These are phyloP conservation scores for Sylvia borin DNA, from an alignment of 2,797 vertebrate genomes.

Conservation along the genomic window DNA sequence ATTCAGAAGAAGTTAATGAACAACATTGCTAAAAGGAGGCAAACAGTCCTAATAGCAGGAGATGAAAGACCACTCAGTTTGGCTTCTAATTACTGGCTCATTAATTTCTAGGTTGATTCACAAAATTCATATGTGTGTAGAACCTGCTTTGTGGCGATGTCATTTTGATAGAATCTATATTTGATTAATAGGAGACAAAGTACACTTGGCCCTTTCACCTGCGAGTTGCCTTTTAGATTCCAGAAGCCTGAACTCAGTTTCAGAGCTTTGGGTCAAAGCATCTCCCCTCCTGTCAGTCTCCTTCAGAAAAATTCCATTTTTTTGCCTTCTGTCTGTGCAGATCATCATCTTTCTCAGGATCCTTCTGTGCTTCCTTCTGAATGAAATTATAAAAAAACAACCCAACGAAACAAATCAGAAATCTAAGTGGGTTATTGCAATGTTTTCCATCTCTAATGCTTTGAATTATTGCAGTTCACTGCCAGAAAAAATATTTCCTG, in stretches of 20 bases:
- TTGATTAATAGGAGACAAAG: neutral
- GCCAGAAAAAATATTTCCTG: neutral
- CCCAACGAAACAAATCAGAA: neutral
- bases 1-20: slow-evolving; percentile 44
- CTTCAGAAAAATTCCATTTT: neutral
- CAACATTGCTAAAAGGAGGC: slow-evolving; percentile 7
- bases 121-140: neutral
- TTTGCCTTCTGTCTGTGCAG: neutral
- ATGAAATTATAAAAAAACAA: neutral
- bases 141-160: neutral
- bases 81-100: slow-evolving; percentile 7
- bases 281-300: neutral
- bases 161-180: neutral
- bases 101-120: neutral
- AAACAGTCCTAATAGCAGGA: neutral
- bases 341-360: neutral
- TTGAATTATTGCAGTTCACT: neutral
- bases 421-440: neutral
- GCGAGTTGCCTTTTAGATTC: neutral
- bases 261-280: neutral
- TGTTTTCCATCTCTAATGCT: neutral
- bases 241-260: neutral
- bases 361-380: neutral
- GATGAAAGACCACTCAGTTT: slow-evolving; percentile 6
- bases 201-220: neutral